phyloP scores from a whole-genome alignment of 1,140 invertebrate species.

The Brachionus manjavacas region DNA sequence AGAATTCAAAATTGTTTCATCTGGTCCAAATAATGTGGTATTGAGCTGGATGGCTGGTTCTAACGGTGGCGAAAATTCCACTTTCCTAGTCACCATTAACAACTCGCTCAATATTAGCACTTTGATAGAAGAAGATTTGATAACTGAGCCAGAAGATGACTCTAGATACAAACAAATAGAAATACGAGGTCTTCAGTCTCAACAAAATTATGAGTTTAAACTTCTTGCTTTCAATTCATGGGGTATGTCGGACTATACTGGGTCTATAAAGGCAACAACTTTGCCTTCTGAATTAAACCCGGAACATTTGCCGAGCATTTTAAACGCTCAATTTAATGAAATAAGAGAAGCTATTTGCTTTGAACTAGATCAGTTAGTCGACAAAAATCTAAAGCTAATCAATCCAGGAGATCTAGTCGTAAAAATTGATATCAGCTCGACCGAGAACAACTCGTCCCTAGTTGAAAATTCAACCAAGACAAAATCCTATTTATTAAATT shows the following conservation, averaged over 20 bases:
- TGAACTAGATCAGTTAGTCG: conserved; percentile 12
- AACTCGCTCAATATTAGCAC: conserved; percentile 15
- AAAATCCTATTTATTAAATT: conserved; percentile 24
- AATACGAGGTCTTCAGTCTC: conserved; percentile 1
- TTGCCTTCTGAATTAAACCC: not conserved
- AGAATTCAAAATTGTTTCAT: not conserved
- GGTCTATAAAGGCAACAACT: conserved; percentile 3
- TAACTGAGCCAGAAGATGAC: not conserved
- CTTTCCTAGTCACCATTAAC: conserved; percentile 22
- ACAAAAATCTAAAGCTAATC: not conserved
- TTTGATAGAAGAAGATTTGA: not conserved
- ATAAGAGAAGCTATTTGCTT: conserved; percentile 38
- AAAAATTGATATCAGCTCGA: not conserved
- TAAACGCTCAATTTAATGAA: conserved; percentile 31
- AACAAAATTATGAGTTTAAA: conserved; percentile 4
- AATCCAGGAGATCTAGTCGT: not conserved
- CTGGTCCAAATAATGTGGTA: not conserved
- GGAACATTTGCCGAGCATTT: conserved; percentile 14
- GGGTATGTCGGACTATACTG: not conserved
- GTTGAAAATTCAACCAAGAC: not conserved
- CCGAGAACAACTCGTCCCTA: not conserved
- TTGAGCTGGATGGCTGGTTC: conserved; percentile 19
- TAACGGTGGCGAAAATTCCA: conserved; percentile 18
- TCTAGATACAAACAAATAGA: not conserved
- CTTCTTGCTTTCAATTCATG: conserved; percentile 4